These are phyloP conservation scores for Periphyllus acericola DNA, from an alignment of 2,888 invertebrate genomes.

Conservation along the genomic window DNA sequence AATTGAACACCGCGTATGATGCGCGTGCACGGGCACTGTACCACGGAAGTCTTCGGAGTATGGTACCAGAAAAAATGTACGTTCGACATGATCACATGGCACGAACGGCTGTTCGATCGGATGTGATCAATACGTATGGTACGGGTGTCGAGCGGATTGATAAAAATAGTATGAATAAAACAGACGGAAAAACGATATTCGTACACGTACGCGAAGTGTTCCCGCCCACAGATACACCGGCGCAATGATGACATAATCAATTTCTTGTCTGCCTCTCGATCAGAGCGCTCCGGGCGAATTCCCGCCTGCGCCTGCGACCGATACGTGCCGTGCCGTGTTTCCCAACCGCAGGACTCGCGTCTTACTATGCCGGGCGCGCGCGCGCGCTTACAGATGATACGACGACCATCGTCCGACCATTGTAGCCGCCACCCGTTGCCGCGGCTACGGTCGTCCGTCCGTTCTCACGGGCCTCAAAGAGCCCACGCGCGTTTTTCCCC, in stretches of 20 bases:
- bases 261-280: slow-evolving; percentile 59
- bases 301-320: slow-evolving; percentile 39
- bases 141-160: background rate
- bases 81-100: too few relatives aligned
- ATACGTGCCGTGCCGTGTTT: too few relatives aligned
- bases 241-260: slow-evolving; percentile 61
- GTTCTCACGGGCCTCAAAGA: slow-evolving; percentile 57
- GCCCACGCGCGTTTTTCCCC: slow-evolving; percentile 48
- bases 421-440: background rate
- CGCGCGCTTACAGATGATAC: background rate
- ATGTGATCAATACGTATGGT: background rate
- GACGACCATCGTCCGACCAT: background rate
- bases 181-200: too few relatives aligned
- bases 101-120: too few relatives aligned
- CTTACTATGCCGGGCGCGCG: background rate
- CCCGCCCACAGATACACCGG: slow-evolving; percentile 59
- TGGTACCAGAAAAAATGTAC: too few relatives aligned
- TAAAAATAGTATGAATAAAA: background rate
- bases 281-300: slow-evolving; percentile 55
- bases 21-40: too few relatives aligned
- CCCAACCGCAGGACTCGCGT: background rate
- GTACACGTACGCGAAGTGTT: slow-evolving; percentile 1
- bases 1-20: too few relatives aligned
- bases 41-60: too few relatives aligned
- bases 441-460: background rate